Conservation (phyloP, 1,140 invertebrate species). For the Diabrotica virgifera region DNA sequence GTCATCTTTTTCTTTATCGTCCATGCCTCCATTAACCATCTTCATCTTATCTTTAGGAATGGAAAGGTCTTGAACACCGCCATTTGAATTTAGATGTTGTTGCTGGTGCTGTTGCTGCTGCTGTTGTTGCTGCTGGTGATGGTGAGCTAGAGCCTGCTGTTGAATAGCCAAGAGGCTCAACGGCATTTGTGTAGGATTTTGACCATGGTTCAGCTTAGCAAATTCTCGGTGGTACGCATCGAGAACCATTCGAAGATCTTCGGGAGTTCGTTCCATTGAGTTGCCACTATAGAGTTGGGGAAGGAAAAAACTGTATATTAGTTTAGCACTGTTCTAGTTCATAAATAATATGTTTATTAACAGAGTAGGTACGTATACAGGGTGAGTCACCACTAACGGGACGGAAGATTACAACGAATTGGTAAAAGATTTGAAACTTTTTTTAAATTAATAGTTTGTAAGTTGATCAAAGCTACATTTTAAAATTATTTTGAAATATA, state of each 20-base stretch:
- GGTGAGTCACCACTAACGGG: too few relatives aligned
- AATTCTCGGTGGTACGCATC: constrained; percentile 91
- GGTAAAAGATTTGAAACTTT: too few relatives aligned
- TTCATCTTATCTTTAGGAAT: constrained; percentile 73
- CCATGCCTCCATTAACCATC: constrained; percentile 67
- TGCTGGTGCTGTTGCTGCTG: constrained; percentile 61
- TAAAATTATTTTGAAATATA: too few relatives aligned
- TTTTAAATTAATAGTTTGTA: too few relatives aligned
- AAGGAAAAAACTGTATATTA: constrained; percentile 69
- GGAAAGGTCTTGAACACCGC: constrained; percentile 81
- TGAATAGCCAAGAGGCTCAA: constrained; percentile 68
- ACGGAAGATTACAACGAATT: too few relatives aligned
- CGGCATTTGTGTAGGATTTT: constrained; percentile 57
- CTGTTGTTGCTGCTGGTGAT: constrained; percentile 54
- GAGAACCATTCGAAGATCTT: constrained; percentile 83
- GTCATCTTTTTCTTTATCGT: constrained; percentile 52
- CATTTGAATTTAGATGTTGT: constrained; percentile 50
- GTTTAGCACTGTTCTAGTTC: constrained; percentile 63
- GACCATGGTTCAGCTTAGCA: constrained; percentile 73
- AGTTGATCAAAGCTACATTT: too few relatives aligned
- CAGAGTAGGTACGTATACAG: not conserved
- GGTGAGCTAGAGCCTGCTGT: constrained; percentile 62
- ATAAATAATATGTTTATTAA: not conserved
- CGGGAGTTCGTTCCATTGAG: constrained; percentile 71
- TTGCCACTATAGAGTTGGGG: constrained; percentile 72